Conservation (phyloP, 2,888 invertebrate genomes). For the Ectemnius lituratus region DNA sequence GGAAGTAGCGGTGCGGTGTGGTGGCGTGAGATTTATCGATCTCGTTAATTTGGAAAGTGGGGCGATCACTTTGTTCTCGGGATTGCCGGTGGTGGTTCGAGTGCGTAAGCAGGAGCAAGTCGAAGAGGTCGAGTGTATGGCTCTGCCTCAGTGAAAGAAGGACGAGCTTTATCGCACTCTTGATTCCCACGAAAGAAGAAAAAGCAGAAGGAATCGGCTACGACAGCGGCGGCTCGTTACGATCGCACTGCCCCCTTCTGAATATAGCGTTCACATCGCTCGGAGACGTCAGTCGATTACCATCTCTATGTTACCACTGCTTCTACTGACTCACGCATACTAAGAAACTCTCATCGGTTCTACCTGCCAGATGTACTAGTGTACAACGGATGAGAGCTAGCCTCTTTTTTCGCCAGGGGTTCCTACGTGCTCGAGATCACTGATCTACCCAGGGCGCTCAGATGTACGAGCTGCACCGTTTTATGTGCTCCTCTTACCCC, state of each 20-base stretch:
- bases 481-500: slow-evolving; percentile 37
- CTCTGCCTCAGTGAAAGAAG: not conserved
- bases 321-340: slow-evolving; percentile 3
- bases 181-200: slow-evolving; percentile 49
- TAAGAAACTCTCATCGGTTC: not conserved
- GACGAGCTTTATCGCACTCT: slow-evolving; percentile 22
- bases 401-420: slow-evolving; percentile 49
- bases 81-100: not conserved
- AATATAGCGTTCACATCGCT: slow-evolving; percentile 19
- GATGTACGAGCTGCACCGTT: slow-evolving; percentile 47
- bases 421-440: slow-evolving; percentile 66
- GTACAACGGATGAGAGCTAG: too few species aligned
- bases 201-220: slow-evolving; percentile 42
- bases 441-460: slow-evolving; percentile 62
- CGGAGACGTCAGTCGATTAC: slow-evolving; percentile 41
- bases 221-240: slow-evolving; percentile 49
- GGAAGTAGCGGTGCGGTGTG: not conserved
- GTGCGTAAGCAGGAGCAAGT: too few species aligned
- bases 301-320: slow-evolving; percentile 33
- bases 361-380: slow-evolving; percentile 27
- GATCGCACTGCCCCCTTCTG: slow-evolving; percentile 29
- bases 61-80: not conserved
- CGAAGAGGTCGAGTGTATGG: not conserved
- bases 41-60: slow-evolving; percentile 14
- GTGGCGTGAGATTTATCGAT: slow-evolving; percentile 9